Evolutionary conservation across 1,140 invertebrate genomes (phyloP), one percentile per base, ranked within the genome.

Genomic region (Trichogramma pretiosum): DNA sequence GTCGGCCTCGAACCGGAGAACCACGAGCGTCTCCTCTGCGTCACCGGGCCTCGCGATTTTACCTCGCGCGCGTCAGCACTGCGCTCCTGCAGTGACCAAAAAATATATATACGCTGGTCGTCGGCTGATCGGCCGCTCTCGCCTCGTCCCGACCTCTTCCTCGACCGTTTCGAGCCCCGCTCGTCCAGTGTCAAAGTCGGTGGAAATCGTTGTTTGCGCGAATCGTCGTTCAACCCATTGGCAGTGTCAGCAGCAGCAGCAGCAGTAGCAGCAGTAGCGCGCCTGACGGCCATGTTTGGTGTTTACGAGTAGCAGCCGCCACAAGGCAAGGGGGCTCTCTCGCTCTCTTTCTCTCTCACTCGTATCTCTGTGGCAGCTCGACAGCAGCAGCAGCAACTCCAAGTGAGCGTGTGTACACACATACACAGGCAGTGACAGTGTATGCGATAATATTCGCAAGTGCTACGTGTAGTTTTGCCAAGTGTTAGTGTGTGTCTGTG

Each of bases 201-300:
- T n/a, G n/a, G n/a, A n/a, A n/a, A n/a, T n/a, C n/a, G n/a, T n/a
- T n/a, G n/a, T n/a, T n/a, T n/a, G n/a, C n/a, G n/a, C n/a, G n/a
- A n/a, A n/a, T n/a, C n/a, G 53, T 42, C 55, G 32, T 41, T 13
- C 26, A 28, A 13, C 13, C 7, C 13, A 13, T 28, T 13, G 7
- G 26, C 13, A 7, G 7, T 28, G 7, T 13, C 26, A 7, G 26
- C 26, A 28, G 13, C 34, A 13, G 43, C n/a, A 41, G 11, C 19
- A 19, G 3, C 26, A 28, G 26, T 13, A 28, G 7, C 13, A 7
- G 7, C 7, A 28, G 7, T 13, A 37, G 47, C 34, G 46, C 38
- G 48, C 60, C n/a, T 5, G 65, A 67, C 69, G 58, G 68, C 69
- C 69, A 70, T 70, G 68, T 70, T 72, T 70, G 70, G 70, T 72